Evolutionary conservation across 2,797 vertebrate species (phyloP), one percentile per base, ranked within the genome.

Genomic region (Apodemus agrarius): DNA sequence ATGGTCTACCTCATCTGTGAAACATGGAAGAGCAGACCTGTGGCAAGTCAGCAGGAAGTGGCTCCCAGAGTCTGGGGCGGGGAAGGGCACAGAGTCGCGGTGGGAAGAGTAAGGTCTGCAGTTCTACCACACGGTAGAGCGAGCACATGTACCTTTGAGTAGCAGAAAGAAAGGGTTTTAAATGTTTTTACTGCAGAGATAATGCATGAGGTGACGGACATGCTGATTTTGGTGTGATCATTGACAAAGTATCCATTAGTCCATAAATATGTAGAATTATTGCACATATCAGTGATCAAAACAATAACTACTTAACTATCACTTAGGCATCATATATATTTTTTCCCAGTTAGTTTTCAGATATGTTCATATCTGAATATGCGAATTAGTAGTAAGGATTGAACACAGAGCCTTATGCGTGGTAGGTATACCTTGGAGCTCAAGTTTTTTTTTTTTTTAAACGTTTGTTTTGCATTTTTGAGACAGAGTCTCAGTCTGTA

Each of bases 271-370:
- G 43, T 52, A 69, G 16, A 43, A 67, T 57, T 57, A 65, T 16
- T 69, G 31, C 19, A 80, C 54, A 19, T 81, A 40, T 69, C 34
- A 57, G 31, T 21, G 46, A 24, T 13, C 9, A 49, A 63, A 90
- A 86, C 59, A 83, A 37, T 65, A 80, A 67, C 80, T 57, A 26
- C 63, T 72, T 80, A 46, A 40, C n/a, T 78, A 21, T 92, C 59
- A 24, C 54, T 52, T 4, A 40, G 3, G 6, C 26, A 54, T 43
- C 92, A 29, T 13, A 59, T 61, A 24, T 61, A 24, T 19, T 16
- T 61, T 84, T 92, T 75, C 34, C 69, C 13, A 69, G 65, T 82
- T 89, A 52, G 37, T 57, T 85, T 94, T 84, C 61, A 90, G 49
- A 21, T 40, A 57, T 13, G 2, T 59, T 40, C 54, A 34, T 61